phyloP scores from a whole-genome alignment of 2,113 vertebrate species.

The Seriola quinqueradiata region DNA sequence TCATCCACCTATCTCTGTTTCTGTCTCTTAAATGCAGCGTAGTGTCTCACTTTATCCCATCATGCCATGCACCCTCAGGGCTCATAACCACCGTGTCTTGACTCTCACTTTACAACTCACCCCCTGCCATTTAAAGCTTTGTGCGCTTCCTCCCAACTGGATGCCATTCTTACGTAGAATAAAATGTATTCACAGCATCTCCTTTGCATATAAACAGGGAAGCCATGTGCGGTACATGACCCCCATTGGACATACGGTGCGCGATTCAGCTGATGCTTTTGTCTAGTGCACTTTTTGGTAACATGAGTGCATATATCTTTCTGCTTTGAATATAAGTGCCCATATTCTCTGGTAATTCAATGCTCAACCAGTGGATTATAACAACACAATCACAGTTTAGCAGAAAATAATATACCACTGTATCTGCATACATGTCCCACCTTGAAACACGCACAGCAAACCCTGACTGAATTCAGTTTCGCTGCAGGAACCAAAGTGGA shows the following conservation, averaged over 20 bases:
- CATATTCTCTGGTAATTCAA: neutral
- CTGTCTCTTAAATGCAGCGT: conserved; percentile 32
- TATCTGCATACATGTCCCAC: neutral
- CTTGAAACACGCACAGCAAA: neutral
- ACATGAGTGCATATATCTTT: neutral
- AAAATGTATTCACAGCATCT: conserved; percentile 14
- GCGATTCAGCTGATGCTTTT: neutral
- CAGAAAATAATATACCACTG: neutral
- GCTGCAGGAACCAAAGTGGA: neutral
- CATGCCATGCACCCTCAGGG: conserved; percentile 23
- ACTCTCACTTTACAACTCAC: conserved; percentile 3
- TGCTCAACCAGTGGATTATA: neutral
- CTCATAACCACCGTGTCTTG: neutral
- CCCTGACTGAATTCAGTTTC: neutral
- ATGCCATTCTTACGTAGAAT: neutral
- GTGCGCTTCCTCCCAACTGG: neutral
- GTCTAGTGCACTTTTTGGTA: neutral
- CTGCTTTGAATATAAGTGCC: conserved; percentile 18
- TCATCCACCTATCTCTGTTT: conserved; percentile 2
- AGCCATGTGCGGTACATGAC: neutral
- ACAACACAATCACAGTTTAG: neutral
- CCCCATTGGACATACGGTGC: neutral
- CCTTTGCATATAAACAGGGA: conserved; percentile 7
- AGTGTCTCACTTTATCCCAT: conserved; percentile 25
- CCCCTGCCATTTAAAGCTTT: conserved; percentile 7